Evolutionary conservation across 2,888 invertebrate species (phyloP).

Genomic region (Caenorhabditis sp.): DNA sequence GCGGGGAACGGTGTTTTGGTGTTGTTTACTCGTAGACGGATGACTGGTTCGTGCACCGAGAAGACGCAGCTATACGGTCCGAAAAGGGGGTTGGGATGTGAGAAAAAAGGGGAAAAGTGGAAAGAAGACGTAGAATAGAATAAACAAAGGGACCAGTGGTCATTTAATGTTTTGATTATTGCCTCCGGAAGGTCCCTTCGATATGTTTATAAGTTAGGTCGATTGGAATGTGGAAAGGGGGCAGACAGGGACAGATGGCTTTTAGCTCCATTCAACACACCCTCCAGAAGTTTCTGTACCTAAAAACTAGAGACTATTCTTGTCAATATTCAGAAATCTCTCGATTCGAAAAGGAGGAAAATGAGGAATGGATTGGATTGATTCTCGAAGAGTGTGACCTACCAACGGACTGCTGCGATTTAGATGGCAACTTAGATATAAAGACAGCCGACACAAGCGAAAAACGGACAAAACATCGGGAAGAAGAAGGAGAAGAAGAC

Average conservation of each 20-base stretch:
- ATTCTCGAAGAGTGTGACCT: slow-evolving; percentile 44
- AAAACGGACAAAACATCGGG: background rate
- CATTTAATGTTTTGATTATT: slow-evolving; percentile 57
- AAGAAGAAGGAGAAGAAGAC: too few relatives aligned
- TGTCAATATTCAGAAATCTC: background rate
- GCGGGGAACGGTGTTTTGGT: background rate
- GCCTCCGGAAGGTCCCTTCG: slow-evolving; percentile 19
- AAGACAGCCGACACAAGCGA: slow-evolving; percentile 9
- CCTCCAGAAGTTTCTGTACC: too few relatives aligned
- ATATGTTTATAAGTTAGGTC: slow-evolving; percentile 38
- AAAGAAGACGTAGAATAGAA: slow-evolving; percentile 20
- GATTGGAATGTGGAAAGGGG: too few relatives aligned
- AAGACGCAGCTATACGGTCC: background rate
- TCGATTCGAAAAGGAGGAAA: background rate
- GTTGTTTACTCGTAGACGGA: slow-evolving; percentile 8
- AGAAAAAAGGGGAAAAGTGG: slow-evolving; percentile 8
- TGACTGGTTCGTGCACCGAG: slow-evolving; percentile 7
- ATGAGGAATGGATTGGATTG: slow-evolving; percentile 21
- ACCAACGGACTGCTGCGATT: slow-evolving; percentile 47
- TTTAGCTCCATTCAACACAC: too few relatives aligned
- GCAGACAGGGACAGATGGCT: too few relatives aligned
- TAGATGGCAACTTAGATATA: slow-evolving; percentile 47
- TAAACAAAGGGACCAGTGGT: slow-evolving; percentile 41
- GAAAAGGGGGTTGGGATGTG: background rate
- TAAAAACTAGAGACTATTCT: too few relatives aligned